Percentiles rank a stretch among this genome's conserved stretches.
phyloP scores from a whole-genome alignment of 2,113 vertebrate species.

The chimpanzee (Pan troglodytes) region DNA sequence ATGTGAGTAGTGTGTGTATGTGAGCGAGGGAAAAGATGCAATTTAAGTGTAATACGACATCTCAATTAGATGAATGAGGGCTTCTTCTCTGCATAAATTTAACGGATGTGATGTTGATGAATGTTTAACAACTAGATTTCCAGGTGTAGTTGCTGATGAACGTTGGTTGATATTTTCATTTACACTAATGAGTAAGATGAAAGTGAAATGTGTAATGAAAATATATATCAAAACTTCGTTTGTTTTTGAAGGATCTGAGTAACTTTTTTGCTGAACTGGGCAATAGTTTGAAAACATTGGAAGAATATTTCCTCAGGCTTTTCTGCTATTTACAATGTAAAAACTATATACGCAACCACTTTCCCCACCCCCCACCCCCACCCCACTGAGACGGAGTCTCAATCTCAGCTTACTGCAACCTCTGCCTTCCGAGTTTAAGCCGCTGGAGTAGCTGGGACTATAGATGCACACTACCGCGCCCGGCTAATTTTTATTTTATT shows the following conservation, averaged over 20 bases:
- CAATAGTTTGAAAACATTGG: conserved; percentile 3
- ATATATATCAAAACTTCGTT: neutral
- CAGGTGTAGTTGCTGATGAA: conserved; percentile 49
- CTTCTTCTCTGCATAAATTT: conserved; percentile 8
- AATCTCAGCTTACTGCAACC: no score
- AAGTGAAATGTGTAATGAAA: conserved; percentile 47
- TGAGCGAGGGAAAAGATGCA: neutral
- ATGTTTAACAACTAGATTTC: conserved; percentile 39
- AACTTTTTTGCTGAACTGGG: conserved; percentile 13
- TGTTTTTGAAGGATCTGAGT: neutral
- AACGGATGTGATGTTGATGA: neutral
- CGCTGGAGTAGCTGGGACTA: no score
- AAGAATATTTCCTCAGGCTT: neutral
- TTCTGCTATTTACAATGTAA: neutral
- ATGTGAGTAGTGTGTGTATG: neutral
- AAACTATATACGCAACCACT: neutral
- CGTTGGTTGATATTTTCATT: conserved; percentile 35
- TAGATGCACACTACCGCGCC: no score
- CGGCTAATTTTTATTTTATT: no score
- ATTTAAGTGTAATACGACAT: neutral
- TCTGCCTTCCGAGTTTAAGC: no score
- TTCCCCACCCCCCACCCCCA: neutral
- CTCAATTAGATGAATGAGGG: neutral
- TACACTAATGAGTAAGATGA: conserved; percentile 45
- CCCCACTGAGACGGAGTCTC: neutral